These are phyloP conservation scores for Nanorana parkeri DNA, from an alignment of 2,113 vertebrate species.

Conservation along the genomic window DNA sequence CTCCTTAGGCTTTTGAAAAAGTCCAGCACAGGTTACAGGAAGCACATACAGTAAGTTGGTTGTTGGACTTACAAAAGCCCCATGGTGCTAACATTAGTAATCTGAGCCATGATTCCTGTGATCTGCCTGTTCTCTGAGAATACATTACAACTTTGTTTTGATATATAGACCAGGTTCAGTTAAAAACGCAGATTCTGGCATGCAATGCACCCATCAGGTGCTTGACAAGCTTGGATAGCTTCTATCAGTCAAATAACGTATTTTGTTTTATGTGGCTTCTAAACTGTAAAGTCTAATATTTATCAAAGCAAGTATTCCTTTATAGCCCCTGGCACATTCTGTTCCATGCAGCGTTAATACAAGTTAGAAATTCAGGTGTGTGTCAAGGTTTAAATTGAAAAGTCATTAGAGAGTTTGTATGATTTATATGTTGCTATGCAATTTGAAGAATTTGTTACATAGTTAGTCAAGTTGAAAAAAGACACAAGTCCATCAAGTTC, in stretches of 20 bases:
- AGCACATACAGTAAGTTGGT: too few species aligned
- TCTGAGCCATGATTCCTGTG: not conserved
- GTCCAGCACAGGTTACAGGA: too few species aligned
- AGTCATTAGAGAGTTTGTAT: not conserved
- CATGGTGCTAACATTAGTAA: not conserved
- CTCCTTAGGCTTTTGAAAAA: too few species aligned
- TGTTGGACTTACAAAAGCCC: not conserved
- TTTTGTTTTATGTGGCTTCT: not conserved
- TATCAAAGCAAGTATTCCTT: constrained; percentile 5
- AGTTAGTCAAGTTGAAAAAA: too few species aligned
- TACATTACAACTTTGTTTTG: not conserved
- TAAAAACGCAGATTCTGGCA: not conserved
- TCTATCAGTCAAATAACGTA: not conserved
- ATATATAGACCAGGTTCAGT: not conserved
- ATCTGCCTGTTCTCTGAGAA: not conserved
- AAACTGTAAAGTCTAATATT: not conserved
- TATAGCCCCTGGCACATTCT: not conserved
- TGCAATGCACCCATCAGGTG: not conserved
- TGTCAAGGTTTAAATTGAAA: not conserved
- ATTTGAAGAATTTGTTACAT: too few species aligned
- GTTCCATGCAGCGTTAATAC: not conserved
- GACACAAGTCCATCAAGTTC: too few species aligned
- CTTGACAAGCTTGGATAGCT: not conserved
- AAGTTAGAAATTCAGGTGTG: not conserved
- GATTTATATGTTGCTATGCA: too few species aligned